Evolutionary conservation across 2,888 invertebrate species (phyloP).

Genomic region (Tubulanus polymorphus): DNA sequence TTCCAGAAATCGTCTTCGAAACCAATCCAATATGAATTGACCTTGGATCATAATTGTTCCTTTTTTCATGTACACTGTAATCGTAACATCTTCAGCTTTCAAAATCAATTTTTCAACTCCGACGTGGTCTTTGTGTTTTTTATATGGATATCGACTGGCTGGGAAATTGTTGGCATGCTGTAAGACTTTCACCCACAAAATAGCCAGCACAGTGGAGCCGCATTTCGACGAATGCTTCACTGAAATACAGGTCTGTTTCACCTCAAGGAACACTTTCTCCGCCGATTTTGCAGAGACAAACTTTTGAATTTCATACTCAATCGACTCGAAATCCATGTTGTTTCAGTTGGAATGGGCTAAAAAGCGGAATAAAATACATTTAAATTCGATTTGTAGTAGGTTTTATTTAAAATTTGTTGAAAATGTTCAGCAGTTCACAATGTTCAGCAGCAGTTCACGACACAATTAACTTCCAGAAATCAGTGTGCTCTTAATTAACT

Average conservation of each 20-base stretch:
- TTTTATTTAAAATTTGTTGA: too few species aligned
- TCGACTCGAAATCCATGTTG: too few species aligned
- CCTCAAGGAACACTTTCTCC: constrained; percentile 35
- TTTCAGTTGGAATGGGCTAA: too few species aligned
- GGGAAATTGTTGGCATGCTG: constrained; percentile 45
- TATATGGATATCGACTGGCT: constrained; percentile 30
- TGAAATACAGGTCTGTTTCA: constrained; percentile 24
- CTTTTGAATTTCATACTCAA: constrained; percentile 32
- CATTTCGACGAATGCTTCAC: constrained; percentile 27
- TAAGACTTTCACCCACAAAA: constrained; percentile 41
- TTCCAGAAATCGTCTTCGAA: constrained; percentile 26
- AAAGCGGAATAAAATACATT: too few species aligned
- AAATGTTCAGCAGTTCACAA: too few species aligned
- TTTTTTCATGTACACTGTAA: constrained; percentile 33
- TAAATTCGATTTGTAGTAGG: too few species aligned
- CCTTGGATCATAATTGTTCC: constrained; percentile 37
- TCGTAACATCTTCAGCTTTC: constrained; percentile 31
- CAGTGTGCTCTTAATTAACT: too few species aligned
- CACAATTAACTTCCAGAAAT: too few species aligned
- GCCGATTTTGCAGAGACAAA: constrained; percentile 35
- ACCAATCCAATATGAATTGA: constrained; percentile 38
- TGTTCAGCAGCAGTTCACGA: too few species aligned
- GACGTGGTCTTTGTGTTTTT: constrained; percentile 29
- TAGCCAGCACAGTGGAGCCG: constrained; percentile 37
- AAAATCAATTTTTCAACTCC: constrained; percentile 31